Conservation (phyloP, 2,113 vertebrate species). For the Clinocottus analis region DNA sequence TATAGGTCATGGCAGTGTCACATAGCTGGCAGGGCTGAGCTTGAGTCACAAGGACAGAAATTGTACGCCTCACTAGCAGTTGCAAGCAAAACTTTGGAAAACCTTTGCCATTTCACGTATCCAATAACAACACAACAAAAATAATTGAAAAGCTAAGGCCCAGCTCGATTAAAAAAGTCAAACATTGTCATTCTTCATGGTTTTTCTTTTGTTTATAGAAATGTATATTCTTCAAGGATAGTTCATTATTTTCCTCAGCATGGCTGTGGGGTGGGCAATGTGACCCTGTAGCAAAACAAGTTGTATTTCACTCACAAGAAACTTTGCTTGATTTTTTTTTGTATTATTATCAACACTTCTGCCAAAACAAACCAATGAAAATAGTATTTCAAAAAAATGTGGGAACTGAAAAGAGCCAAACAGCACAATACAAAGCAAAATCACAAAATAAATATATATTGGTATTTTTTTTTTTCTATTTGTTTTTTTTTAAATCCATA, state of each 20-base stretch:
- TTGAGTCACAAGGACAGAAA: slow-evolving; percentile 19
- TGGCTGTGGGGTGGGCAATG: not conserved
- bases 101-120: not conserved
- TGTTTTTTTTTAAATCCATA: not conserved
- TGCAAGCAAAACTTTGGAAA: not conserved
- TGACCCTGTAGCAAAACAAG: not conserved
- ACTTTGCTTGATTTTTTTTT: not conserved
- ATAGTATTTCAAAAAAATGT: not conserved
- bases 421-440: not conserved
- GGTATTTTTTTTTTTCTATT: too few relatives aligned
- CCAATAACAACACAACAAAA: not conserved
- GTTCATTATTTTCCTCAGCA: not conserved
- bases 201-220: not conserved
- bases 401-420: not conserved
- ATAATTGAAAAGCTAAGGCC: not conserved
- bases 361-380: not conserved
- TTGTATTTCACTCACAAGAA: slow-evolving; percentile 9
- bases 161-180: not conserved
- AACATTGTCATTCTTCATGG: not conserved
- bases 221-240: not conserved
- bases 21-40: slow-evolving; percentile 3
- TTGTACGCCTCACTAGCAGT: not conserved
- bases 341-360: not conserved
- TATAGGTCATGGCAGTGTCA: slow-evolving; percentile 14
- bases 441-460: not conserved